Evolutionary conservation across 2,113 vertebrate genomes (phyloP), one percentile per base, ranked within the genome.

Genomic region (Erythrolamprus reginae): DNA sequence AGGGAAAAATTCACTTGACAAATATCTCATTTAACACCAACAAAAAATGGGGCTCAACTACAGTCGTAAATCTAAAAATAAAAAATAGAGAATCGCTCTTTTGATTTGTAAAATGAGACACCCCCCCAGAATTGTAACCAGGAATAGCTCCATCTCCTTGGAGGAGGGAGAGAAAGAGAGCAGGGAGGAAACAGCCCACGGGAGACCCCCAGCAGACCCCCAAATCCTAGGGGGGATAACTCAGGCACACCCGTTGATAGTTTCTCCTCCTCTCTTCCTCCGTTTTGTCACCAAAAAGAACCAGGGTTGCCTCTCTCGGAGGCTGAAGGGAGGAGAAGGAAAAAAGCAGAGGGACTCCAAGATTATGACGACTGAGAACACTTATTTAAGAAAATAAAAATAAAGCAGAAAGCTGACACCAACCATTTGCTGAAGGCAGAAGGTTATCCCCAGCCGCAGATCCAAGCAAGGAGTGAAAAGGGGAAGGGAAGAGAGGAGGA

Each of bases 351-450:
- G 3, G 9, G 28, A 21, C 0, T 10, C 56, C 0, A 1, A 33
- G 61, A 1, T 51, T 84, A 82, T 28, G 0, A 84, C 89, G 56
- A 65, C 50, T 17, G 0, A 61, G 58, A 90, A 55, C 28, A n/a
- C 53, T 42, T 50, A 21, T 38, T 52, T n/a, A 26, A 26, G 13
- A 61, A 61, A 65, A 26, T 94, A 51, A 87, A 95, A n/a, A n/a
- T n/a, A n/a, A n/a, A 95, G 94, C 7, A 90, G 90, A 96, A 96
- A 98, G 95, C 93, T 94, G 95, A 94, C 97, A 99, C 98, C 95
- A 98, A 99, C 98, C 98, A 98, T 98, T 94, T 98, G 97, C 98
- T 99, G 98, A 96, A 97, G 95, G 95, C 96, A 95, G 95, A 96
- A 95, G 96, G 97, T 96, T 89, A 96, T 97, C 97, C 97, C 92